A percentile compares a stretch with the other conserved stretches of the same genome.
Conservation (phyloP, 2,797 vertebrate genomes). For the Pangasius larnaudii region DNA sequence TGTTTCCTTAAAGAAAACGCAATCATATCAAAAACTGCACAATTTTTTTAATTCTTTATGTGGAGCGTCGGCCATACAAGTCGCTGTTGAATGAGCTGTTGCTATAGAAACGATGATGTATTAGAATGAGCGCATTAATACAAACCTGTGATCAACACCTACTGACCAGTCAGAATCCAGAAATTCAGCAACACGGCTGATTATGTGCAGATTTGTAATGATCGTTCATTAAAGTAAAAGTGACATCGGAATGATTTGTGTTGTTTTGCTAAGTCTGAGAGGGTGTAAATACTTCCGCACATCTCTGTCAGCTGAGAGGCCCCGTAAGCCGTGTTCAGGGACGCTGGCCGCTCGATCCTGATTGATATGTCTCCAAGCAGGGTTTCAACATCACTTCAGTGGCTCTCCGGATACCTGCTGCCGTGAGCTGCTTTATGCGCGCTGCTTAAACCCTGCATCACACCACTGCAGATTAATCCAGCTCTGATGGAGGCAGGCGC, state of each 20-base stretch:
- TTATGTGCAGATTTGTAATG: not conserved
- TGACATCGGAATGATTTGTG: not conserved
- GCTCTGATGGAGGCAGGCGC: constrained; percentile 32
- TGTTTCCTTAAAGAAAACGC: not conserved
- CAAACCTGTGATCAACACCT: not conserved
- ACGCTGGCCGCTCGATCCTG: constrained; percentile 29
- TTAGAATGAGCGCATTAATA: not conserved
- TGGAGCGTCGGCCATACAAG: not conserved
- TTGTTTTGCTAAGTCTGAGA: too few relatives aligned
- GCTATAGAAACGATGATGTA: not conserved
- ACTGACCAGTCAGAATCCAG: not conserved
- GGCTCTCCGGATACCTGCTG: constrained; percentile 38
- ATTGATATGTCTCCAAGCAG: constrained; percentile 49
- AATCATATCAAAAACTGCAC: too few relatives aligned
- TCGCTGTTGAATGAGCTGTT: not conserved
- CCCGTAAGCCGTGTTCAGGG: constrained; percentile 6
- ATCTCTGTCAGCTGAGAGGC: not conserved
- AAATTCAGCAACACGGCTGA: not conserved
- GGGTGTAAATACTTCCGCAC: not conserved
- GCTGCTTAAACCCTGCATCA: constrained; percentile 37
- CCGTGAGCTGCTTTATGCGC: constrained; percentile 47
- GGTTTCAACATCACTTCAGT: constrained; percentile 49
- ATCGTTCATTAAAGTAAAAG: not conserved
- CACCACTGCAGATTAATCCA: constrained; percentile 50
- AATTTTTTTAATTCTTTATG: too few relatives aligned